Percentiles rank a stretch among this genome's conserved stretches.
Conservation (phyloP, 2,797 vertebrate species). For the Lagorchestes hirsutus region DNA sequence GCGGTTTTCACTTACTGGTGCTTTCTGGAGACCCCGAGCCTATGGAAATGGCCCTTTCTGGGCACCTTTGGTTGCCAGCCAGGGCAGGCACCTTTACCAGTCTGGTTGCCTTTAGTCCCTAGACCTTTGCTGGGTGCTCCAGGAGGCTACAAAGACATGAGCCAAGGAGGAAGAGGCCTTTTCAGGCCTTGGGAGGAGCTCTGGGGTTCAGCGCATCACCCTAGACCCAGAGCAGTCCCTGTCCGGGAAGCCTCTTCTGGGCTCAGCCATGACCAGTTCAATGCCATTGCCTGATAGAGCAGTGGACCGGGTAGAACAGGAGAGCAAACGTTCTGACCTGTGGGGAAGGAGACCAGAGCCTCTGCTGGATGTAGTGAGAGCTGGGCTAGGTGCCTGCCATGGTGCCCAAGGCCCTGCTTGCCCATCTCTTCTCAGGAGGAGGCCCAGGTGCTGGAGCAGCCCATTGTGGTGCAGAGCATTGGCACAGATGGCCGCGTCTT, state of each 20-base stretch:
- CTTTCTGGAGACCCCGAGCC: background rate
- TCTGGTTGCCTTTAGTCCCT: background rate
- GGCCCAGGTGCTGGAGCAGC: conserved; percentile 88
- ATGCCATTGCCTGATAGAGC: background rate
- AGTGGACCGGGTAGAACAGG: background rate
- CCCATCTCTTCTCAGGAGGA: conserved; percentile 81
- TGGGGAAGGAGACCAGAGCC: background rate
- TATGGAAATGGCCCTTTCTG: background rate
- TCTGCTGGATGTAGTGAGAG: background rate
- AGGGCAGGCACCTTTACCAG: background rate
- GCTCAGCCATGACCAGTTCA: background rate
- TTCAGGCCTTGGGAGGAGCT: background rate
- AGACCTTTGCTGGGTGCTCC: background rate
- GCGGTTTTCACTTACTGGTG: background rate
- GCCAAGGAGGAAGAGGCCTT: background rate
- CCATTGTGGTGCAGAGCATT: conserved; percentile 92
- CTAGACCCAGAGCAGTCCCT: background rate
- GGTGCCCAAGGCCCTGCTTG: background rate
- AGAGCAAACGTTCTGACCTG: background rate
- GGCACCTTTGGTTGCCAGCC: background rate
- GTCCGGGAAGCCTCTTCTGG: background rate
- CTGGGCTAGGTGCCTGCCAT: accelerated
- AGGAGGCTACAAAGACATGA: background rate
- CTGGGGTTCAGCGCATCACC: background rate
- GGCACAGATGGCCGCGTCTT: conserved; percentile 93